Percentiles rank a stretch among this genome's conserved stretches.
phyloP scores from a whole-genome alignment of 2,113 vertebrate species.

The Glareola pratincola region DNA sequence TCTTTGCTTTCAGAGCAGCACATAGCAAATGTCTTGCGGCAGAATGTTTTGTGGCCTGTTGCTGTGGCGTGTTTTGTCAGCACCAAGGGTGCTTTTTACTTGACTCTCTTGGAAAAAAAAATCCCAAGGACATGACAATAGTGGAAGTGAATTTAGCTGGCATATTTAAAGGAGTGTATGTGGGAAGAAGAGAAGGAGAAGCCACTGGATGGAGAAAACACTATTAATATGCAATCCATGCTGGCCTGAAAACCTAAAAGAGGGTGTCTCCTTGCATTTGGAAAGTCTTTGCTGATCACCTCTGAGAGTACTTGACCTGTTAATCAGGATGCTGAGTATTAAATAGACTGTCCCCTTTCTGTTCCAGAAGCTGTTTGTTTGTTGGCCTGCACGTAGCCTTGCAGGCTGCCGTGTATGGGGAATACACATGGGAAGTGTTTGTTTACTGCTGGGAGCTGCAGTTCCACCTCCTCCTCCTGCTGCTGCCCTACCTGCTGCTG shows the following conservation, averaged over 20 bases:
- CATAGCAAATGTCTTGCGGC: not conserved
- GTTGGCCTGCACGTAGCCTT: conserved; percentile 82
- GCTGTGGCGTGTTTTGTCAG: not conserved
- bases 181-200: not conserved
- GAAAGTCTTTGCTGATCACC: not conserved
- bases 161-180: not conserved
- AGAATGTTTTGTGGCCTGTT: not conserved
- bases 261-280: conserved; percentile 7
- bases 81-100: not conserved
- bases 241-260: conserved; percentile 55
- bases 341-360: not conserved
- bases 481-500: conserved; percentile 87
- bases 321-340: not conserved
- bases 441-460: conserved; percentile 87
- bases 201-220: not conserved
- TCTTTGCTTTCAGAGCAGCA: not conserved
- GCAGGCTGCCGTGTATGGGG: conserved; percentile 83
- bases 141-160: not conserved
- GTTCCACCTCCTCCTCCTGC: conserved; percentile 71
- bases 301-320: conserved; percentile 8
- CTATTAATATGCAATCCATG: conserved; percentile 25
- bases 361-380: conserved; percentile 83
- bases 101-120: not conserved
- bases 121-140: not conserved
- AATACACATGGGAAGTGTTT: conserved; percentile 89